Evolutionary conservation across 23 tunicate genomes (phyloP).

Genomic region (Ascidia mentula): DNA sequence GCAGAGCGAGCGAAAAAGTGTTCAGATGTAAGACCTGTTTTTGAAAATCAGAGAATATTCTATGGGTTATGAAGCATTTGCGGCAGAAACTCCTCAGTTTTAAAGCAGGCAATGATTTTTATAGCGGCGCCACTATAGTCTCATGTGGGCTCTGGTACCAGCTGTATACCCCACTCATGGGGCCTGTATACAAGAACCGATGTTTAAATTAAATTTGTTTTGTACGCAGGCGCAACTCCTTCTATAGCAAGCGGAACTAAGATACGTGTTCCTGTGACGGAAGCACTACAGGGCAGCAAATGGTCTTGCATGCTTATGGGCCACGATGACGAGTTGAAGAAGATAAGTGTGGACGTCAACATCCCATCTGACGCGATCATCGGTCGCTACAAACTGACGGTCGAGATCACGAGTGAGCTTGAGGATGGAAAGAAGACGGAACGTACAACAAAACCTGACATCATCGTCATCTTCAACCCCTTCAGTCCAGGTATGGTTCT

Average conservation of each 20-base stretch:
- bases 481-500: conserved; percentile 25
- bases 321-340: conserved; percentile 7
- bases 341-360: conserved; percentile 38
- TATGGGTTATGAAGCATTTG: no score
- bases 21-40: no score
- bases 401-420: conserved; percentile 32
- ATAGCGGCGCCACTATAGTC: no score
- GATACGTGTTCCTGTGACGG: conserved; percentile 23
- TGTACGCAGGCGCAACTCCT: conserved; percentile 45
- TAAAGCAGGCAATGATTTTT: no score
- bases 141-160: no score
- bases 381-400: conserved; percentile 43
- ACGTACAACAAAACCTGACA: conserved; percentile 32
- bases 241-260: conserved; percentile 17
- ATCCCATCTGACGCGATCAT: conserved; percentile 61
- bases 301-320: conserved; percentile 25
- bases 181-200: no score
- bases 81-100: no score
- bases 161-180: no score
- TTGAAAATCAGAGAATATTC: no score
- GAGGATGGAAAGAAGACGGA: conserved; percentile 21
- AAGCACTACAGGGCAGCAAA: conserved; percentile 16
- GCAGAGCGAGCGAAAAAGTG: no score
- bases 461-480: conserved; percentile 66
- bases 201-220: no score